Base-by-base conservation (phyloP, 2,113 vertebrate species). In the Caloenas nicobarica region DNA sequence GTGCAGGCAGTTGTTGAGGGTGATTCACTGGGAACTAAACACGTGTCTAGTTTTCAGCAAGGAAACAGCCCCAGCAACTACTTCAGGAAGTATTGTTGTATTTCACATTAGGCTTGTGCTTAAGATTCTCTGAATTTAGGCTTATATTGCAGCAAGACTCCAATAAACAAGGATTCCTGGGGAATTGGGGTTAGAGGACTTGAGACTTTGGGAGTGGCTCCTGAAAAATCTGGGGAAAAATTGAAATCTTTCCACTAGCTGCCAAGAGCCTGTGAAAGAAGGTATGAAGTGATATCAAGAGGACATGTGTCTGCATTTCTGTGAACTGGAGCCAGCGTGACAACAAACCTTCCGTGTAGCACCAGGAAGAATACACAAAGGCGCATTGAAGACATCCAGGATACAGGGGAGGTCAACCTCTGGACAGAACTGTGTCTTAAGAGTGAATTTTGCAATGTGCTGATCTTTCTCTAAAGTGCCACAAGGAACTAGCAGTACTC, bases 271-370 rank as follows among this genome's bases (percentile, higher is more conserved):
- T 36, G 24, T 69, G 56, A 57, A 74, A 91, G n/a, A 68, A 50
- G 22, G 5, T 69, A 21, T 25, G 10, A 28, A 46, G 11, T 53
- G 33, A 16, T 72, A 72, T 17, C 16, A 69, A 24, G 29, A 57
- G 16, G 38, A 66, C 8, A 10, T 0, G 0, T 11, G 10, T 29
- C 53, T 74, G 21, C 1, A 0, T n/a, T 24, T 40, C 46, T 64
- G 34, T 61, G 72, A 80, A 26, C 19, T 1, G 15, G 51, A 74
- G 18, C 19, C 60, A 68, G 19, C 3, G 15, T 22, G 44, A 60
- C 10, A 56, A 9, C 34, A 72, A 60, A 81, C 38, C 48, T 82
- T 62, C 48, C 5, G 2, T 8, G 33, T 24, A 34, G 34, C 38
- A 13, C 21, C 2, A 2, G 44, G 8, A 4, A 80, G 40, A 88